phyloP scores from a whole-genome alignment of 2,113 vertebrate genomes.

The Phodopus roborovskii region DNA sequence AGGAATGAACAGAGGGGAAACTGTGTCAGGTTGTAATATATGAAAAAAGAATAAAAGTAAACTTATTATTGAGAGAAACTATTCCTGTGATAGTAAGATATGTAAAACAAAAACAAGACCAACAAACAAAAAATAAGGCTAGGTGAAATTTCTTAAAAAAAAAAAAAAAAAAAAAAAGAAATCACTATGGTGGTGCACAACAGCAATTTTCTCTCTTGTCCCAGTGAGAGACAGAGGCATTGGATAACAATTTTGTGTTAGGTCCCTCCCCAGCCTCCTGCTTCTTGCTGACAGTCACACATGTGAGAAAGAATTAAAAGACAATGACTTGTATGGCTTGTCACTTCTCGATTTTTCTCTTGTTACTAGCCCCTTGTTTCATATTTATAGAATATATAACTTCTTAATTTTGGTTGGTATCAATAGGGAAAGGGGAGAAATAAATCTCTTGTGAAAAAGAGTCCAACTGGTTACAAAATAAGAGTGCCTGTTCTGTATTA shows the following conservation, averaged over 20 bases:
- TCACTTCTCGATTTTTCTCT: not conserved
- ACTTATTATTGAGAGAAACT: too few relatives aligned
- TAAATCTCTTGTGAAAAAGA: not conserved
- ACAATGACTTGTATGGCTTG: accelerated
- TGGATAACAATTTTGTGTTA: not conserved
- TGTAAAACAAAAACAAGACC: not conserved
- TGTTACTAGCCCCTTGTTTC: not conserved
- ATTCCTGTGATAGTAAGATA: too few relatives aligned
- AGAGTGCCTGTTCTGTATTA: not conserved
- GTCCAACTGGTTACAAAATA: not conserved
- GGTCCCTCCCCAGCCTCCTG: accelerated
- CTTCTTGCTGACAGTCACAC: not conserved
- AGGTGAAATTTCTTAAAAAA: not conserved
- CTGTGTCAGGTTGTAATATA: too few relatives aligned
- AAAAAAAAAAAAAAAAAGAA: not conserved
- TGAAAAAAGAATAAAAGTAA: too few relatives aligned
- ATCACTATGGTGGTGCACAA: not conserved
- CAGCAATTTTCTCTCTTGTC: not conserved
- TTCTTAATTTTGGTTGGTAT: not conserved
- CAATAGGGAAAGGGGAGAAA: not conserved
- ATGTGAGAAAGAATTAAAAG: not conserved
- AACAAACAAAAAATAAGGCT: not conserved
- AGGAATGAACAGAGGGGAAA: too few relatives aligned
- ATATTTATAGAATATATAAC: not conserved
- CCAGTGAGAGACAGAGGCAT: not conserved